Evolutionary conservation across 2,113 vertebrate species (phyloP).

Genomic region (Chaetorhynchus papuensis): DNA sequence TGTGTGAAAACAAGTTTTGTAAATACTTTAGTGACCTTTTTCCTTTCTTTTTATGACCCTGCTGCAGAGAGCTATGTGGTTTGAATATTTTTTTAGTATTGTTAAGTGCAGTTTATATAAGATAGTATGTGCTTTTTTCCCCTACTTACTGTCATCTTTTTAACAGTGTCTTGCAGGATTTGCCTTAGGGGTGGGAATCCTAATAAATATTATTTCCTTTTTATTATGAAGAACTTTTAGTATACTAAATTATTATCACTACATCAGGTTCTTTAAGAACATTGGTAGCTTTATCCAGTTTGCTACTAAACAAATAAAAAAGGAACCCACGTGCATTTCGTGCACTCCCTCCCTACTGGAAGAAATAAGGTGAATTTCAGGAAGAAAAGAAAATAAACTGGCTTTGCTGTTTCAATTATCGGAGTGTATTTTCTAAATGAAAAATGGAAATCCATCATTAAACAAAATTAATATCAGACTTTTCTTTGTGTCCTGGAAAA

Average conservation of each 20-base stretch:
- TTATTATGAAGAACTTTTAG: background rate
- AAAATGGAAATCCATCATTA: background rate
- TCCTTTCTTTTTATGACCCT: background rate
- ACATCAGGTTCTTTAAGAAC: background rate
- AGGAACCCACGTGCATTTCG: background rate
- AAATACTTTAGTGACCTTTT: background rate
- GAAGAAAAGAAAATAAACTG: background rate
- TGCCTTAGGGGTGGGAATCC: background rate
- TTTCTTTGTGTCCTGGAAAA: background rate
- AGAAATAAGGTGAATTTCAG: background rate
- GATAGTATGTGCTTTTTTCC: background rate
- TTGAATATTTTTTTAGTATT: background rate
- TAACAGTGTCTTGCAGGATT: background rate
- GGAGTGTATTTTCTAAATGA: background rate
- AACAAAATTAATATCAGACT: background rate
- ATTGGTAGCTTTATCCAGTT: background rate
- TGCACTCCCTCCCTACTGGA: background rate
- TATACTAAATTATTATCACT: background rate
- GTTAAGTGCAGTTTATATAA: conserved; percentile 25
- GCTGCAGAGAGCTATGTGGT: background rate
- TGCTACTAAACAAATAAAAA: background rate
- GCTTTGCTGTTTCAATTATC: background rate
- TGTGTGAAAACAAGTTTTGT: background rate
- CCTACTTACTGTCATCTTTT: background rate
- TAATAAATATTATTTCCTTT: background rate